phyloP scores from a whole-genome alignment of 2,797 vertebrate species.

The Diplodus puntazzo region DNA sequence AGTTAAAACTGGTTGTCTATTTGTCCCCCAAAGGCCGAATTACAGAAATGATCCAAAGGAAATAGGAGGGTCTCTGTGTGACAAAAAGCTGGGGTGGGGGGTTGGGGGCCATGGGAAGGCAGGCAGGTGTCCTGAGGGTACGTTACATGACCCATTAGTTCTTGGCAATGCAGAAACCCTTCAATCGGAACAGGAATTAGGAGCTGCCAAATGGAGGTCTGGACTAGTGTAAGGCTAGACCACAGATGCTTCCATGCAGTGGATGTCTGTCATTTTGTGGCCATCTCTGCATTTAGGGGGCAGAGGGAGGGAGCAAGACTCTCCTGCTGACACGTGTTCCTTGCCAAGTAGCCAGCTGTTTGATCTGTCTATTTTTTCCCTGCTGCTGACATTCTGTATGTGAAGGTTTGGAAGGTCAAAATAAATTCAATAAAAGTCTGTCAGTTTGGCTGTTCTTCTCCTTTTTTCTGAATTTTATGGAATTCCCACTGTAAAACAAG shows the following conservation, averaged over 20 bases:
- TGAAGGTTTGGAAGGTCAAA: conserved; percentile 59
- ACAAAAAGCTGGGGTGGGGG: conserved; percentile 28
- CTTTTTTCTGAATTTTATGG: conserved; percentile 13
- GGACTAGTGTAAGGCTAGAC: conserved; percentile 61
- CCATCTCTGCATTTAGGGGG: conserved; percentile 27
- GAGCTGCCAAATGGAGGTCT: conserved; percentile 58
- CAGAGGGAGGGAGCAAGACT: conserved; percentile 23
- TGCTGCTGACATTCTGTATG: conserved; percentile 65
- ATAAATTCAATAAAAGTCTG: conserved; percentile 47
- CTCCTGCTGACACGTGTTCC: conserved; percentile 21
- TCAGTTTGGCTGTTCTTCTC: conserved; percentile 38
- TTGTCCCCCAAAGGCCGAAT: conserved; percentile 21
- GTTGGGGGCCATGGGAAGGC: conserved; percentile 12
- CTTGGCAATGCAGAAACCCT: conserved; percentile 76
- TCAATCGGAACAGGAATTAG: conserved; percentile 81
- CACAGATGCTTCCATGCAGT: conserved; percentile 39
- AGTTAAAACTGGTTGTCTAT: conserved; percentile 21
- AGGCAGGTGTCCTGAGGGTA: conserved; percentile 81
- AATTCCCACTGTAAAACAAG: neutral
- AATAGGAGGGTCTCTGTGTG: conserved; percentile 80
- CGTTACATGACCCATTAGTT: conserved; percentile 78
- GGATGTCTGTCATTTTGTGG: conserved; percentile 51
- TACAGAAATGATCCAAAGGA: conserved; percentile 71
- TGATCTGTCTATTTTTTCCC: conserved; percentile 23
- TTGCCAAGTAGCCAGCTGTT: conserved; percentile 28